phyloP scores from a whole-genome alignment of 2,888 invertebrate genomes.

The Hoplodrina ambigua region DNA sequence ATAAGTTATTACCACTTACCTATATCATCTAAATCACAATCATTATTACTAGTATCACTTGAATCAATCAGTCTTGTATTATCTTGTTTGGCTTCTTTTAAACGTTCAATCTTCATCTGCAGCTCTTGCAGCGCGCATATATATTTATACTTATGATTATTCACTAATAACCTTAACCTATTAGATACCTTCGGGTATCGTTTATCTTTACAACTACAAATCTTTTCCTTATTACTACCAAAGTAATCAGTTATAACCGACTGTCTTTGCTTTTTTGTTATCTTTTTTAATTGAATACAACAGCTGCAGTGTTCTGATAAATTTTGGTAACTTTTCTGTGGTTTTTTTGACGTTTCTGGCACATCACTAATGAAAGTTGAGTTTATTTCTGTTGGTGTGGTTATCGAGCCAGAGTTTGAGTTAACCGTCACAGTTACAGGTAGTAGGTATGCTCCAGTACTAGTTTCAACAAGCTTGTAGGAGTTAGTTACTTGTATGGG shows the following conservation, averaged over 20 bases:
- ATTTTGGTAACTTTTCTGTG: neutral
- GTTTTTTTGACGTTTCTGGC: constrained; percentile 28
- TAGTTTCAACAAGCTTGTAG: constrained; percentile 73
- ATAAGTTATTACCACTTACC: constrained; percentile 65
- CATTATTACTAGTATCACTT: constrained; percentile 27
- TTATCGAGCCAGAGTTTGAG: constrained; percentile 62
- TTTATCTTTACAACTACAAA: constrained; percentile 75
- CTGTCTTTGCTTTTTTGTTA: constrained; percentile 71
- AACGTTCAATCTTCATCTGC: constrained; percentile 60
- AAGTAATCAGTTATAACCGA: constrained; percentile 80
- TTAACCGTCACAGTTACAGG: constrained; percentile 70
- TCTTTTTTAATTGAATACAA: constrained; percentile 75
- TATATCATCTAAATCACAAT: constrained; percentile 69
- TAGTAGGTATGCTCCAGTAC: constrained; percentile 69
- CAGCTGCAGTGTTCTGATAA: constrained; percentile 76
- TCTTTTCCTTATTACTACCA: constrained; percentile 52
- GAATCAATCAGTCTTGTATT: constrained; percentile 14
- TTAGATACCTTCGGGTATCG: constrained; percentile 76
- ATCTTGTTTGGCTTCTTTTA: constrained; percentile 15
- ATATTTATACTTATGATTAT: constrained; percentile 69
- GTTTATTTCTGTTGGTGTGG: constrained; percentile 43
- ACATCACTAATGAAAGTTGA: constrained; percentile 7
- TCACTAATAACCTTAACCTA: constrained; percentile 76
- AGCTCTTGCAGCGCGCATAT: constrained; percentile 66
- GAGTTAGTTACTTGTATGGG: constrained; percentile 60